phyloP scores from a whole-genome alignment of 2,888 invertebrate species.

The Orchesella flavescens region DNA sequence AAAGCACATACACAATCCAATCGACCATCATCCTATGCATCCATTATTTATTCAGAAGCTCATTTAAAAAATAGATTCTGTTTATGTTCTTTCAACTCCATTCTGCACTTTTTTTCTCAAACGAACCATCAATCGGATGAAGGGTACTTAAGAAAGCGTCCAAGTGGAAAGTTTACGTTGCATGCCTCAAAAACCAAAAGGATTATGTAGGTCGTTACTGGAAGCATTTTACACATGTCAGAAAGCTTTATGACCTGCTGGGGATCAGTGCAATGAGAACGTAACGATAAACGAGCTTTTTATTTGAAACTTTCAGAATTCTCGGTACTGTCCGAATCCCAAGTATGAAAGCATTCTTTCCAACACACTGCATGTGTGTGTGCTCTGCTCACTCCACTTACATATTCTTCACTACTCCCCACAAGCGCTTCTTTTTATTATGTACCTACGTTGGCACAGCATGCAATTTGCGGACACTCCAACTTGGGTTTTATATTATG shows the following conservation, averaged over 20 bases:
- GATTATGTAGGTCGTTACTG: constrained; percentile 55
- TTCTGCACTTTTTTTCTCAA: constrained; percentile 7
- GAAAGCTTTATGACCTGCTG: constrained; percentile 57
- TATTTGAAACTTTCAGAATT: constrained; percentile 35
- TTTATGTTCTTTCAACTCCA: constrained; percentile 39
- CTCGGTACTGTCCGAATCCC: not conserved
- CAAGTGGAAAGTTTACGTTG: constrained; percentile 57
- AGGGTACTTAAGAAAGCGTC: constrained; percentile 57
- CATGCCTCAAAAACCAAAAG: constrained; percentile 48
- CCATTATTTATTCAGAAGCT: constrained; percentile 51
- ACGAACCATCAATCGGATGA: constrained; percentile 58
- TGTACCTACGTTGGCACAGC: not conserved
- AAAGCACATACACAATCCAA: too few relatives aligned
- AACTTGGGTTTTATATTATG: not conserved
- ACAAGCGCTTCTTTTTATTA: not conserved
- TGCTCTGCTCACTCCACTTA: too few relatives aligned
- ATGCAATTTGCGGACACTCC: not conserved
- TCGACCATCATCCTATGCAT: not conserved
- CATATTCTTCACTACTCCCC: too few relatives aligned
- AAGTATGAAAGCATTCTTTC: not conserved
- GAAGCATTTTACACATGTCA: constrained; percentile 47
- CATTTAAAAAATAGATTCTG: constrained; percentile 42
- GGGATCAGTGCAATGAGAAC: constrained; percentile 49
- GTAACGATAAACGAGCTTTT: constrained; percentile 45
- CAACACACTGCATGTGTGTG: not conserved